A percentile compares a stretch with the other conserved stretches of the same genome.
Evolutionary conservation across 2,888 invertebrate genomes (phyloP).

Genomic region (Gerris lacustris): DNA sequence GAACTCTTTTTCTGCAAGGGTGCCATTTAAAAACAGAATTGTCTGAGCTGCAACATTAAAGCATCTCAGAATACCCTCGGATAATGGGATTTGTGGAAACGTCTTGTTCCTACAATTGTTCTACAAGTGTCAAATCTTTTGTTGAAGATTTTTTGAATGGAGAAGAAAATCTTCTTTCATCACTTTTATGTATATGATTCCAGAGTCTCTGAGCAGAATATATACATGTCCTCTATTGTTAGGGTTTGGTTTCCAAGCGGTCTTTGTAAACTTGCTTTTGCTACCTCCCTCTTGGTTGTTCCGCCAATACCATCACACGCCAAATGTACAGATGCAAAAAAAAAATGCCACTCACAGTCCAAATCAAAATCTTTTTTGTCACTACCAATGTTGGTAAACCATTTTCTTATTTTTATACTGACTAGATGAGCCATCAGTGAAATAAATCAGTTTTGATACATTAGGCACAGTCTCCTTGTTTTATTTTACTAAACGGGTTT

Average conservation of each 20-base stretch:
- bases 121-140: no score
- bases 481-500: background rate
- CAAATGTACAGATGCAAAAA: background rate
- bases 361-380: background rate
- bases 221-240: background rate
- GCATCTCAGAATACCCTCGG: no score
- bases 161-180: no score
- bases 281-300: background rate
- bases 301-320: background rate
- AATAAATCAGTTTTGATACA: background rate
- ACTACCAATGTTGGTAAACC: background rate
- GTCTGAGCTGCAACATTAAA: no score
- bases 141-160: no score
- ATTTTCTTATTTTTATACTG: background rate
- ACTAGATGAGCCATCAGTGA: background rate
- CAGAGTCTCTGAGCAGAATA: background rate
- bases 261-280: background rate
- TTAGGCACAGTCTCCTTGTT: background rate
- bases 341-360: background rate
- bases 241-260: background rate
- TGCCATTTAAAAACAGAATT: no score
- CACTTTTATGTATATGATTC: no score
- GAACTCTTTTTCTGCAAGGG: no score
- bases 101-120: no score
- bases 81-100: no score